Evolutionary conservation across 2,888 invertebrate species (phyloP).

Genomic region (Agrilus biguttatus): DNA sequence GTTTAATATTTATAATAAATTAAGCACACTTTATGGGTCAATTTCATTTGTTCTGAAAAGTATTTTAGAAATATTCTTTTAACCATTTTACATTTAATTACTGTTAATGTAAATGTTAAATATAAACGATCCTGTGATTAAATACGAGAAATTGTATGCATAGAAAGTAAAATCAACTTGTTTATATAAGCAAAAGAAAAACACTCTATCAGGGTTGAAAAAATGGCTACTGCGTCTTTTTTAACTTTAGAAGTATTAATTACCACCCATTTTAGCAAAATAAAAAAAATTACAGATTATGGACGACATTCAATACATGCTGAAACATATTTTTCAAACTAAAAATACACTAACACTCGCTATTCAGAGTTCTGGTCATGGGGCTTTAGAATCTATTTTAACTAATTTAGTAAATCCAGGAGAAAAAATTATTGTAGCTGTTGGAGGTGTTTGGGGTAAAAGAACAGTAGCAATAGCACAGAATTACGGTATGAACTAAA

Average conservation of each 20-base stretch:
- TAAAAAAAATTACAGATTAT: conserved; percentile 3
- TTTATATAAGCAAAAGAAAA: too few relatives aligned
- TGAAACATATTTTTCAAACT: conserved; percentile 78
- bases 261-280: background rate
- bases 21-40: too few relatives aligned
- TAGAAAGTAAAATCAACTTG: too few relatives aligned
- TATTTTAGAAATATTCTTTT: too few relatives aligned
- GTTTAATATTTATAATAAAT: too few relatives aligned
- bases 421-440: conserved; percentile 57
- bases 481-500: conserved; percentile 48
- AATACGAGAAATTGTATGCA: too few relatives aligned
- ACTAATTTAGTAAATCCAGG: conserved; percentile 60
- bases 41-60: too few relatives aligned
- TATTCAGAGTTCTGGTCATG: conserved; percentile 57
- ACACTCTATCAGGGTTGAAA: too few relatives aligned
- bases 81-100: too few relatives aligned
- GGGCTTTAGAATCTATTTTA: conserved; percentile 65
- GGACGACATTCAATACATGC: conserved; percentile 36
- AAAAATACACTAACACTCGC: conserved; percentile 59
- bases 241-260: background rate
- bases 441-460: conserved; percentile 68
- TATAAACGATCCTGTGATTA: too few relatives aligned
- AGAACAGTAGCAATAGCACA: conserved; percentile 56
- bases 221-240: too few relatives aligned
- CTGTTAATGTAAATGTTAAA: too few relatives aligned